phyloP scores from a whole-genome alignment of 2,797 vertebrate species.

The Eidolon dupreanum region DNA sequence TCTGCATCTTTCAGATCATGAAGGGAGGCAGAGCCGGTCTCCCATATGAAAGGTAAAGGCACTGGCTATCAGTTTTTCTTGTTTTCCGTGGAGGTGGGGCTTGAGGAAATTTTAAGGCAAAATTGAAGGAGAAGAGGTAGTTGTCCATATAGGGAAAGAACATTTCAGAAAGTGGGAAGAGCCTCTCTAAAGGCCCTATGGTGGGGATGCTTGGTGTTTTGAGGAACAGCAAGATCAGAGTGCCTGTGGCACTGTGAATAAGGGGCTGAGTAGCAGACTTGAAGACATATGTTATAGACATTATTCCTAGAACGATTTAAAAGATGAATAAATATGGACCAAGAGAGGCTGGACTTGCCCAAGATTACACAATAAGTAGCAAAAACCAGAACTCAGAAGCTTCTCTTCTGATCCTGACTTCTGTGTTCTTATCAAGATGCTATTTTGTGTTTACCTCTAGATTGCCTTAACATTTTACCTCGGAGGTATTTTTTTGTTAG shows the following conservation, averaged over 20 bases:
- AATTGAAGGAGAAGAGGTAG: neutral
- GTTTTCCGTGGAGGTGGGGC: neutral
- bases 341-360: neutral
- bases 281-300: neutral
- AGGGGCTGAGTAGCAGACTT: neutral
- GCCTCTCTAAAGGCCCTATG: neutral
- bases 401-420: neutral
- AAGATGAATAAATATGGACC: neutral
- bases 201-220: neutral
- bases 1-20: neutral
- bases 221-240: neutral
- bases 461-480: neutral
- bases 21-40: neutral
- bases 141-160: neutral
- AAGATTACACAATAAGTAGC: neutral
- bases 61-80: neutral
- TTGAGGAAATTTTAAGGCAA: neutral
- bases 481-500: neutral
- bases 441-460: neutral
- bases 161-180: neutral
- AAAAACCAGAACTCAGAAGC: neutral
- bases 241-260: neutral
- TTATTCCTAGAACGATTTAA: neutral
- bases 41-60: neutral
- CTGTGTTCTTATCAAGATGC: neutral